A percentile compares a stretch with the other conserved stretches of the same genome.
Conservation (phyloP, 2,888 invertebrate species). For the Pteria penguin region DNA sequence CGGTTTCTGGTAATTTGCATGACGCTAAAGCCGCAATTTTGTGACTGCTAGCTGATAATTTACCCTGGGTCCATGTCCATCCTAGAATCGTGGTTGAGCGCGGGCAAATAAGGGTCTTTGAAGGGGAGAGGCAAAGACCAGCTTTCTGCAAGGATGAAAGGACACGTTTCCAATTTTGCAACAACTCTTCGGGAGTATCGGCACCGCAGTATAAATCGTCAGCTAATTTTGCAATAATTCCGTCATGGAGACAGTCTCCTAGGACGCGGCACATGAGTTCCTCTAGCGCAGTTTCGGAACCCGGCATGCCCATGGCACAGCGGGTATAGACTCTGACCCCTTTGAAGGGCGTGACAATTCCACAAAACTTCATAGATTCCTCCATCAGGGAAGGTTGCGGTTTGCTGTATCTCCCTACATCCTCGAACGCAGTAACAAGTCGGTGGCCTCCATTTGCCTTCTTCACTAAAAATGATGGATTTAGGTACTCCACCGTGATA, state of each 20-base stretch:
- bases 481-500: too few species aligned
- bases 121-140: constrained; percentile 39
- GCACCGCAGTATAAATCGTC: constrained; percentile 60
- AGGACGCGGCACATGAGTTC: too few species aligned
- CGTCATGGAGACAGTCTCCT: constrained; percentile 46
- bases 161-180: constrained; percentile 38
- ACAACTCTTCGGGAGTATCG: constrained; percentile 44
- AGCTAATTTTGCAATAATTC: constrained; percentile 51
- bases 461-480: constrained; percentile 55
- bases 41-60: too few species aligned
- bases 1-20: constrained; percentile 52
- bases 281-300: too few species aligned
- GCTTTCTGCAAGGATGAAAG: constrained; percentile 33
- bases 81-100: constrained; percentile 42
- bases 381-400: constrained; percentile 51
- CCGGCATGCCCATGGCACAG: too few species aligned
- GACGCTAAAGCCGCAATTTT: too few species aligned
- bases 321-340: constrained; percentile 61
- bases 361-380: constrained; percentile 49
- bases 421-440: constrained; percentile 55
- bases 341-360: constrained; percentile 56
- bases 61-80: constrained; percentile 53
- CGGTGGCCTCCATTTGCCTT: constrained; percentile 46
- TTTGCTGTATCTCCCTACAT: constrained; percentile 57
- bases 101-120: constrained; percentile 48